These are phyloP conservation scores for Xylocopa sonorina DNA, from an alignment of 1,140 invertebrate species.

Conservation along the genomic window DNA sequence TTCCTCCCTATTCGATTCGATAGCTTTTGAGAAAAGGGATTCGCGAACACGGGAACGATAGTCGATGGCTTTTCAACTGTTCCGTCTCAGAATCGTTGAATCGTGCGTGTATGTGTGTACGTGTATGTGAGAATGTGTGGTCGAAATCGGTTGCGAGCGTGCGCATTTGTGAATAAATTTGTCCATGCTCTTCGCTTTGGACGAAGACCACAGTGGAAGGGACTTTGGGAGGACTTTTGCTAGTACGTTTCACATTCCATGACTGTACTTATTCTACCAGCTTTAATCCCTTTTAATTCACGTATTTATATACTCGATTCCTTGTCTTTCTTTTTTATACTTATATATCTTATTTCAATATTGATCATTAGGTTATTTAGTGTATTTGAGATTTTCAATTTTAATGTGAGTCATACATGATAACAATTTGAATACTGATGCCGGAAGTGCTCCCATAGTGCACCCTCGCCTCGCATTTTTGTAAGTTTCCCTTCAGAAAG, in stretches of 20 bases:
- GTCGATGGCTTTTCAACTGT: slow-evolving; percentile 2
- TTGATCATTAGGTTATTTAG: no score
- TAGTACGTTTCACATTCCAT: no score
- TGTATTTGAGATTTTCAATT: no score
- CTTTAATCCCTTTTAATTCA: no score
- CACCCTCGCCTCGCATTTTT: not conserved
- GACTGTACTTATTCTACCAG: not conserved
- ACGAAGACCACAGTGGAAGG: not conserved
- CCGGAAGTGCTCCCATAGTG: not conserved
- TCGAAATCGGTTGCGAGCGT: not conserved
- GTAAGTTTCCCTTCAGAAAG: slow-evolving; percentile 3
- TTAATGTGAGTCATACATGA: no score
- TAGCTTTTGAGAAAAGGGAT: not conserved
- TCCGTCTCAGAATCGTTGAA: not conserved
- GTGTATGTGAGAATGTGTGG: not conserved
- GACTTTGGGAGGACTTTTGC: not conserved
- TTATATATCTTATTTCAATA: no score
- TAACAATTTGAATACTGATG: not conserved
- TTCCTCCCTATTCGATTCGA: not conserved
- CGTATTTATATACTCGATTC: no score
- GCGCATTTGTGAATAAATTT: not conserved
- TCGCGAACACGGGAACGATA: not conserved
- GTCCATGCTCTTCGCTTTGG: not conserved
- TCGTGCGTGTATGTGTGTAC: not conserved
- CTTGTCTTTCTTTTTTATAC: no score